Base-by-base conservation (phyloP, 2,797 vertebrate genomes). In the Propithecus deckenii region DNA sequence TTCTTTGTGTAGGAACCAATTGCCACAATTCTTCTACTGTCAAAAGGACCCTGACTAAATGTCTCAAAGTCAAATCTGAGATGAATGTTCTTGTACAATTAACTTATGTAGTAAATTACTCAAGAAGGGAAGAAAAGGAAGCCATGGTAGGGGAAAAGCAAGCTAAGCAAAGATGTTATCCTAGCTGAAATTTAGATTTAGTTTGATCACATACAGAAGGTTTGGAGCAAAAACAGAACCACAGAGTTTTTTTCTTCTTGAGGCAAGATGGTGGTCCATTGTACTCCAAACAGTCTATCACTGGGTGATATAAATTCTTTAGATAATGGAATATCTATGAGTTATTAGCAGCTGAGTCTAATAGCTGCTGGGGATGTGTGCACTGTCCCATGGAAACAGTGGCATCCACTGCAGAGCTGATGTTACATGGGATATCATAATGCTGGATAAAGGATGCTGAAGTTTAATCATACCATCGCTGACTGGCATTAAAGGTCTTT, bases 1-100 rank as follows among this genome's bases (percentile, higher is more conserved):
- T 93, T 78, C 11, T 87, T 48, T 38, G 0, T 52, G 25, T 43
- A 65, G n/a, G 5, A 88, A 84, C 3, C 30, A 81, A 61, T n/a
- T 20, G 15, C 25, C 28, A 63, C 22, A 50, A 72, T 87, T 74
- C 7, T 1, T 81, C 52, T 78, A 28, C 32, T 84, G 30, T 30
- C 59, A 79, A 52, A 65, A 55, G 20, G 22, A 38, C 2, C 3
- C 30, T 86, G 2, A 32, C 71, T 86, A 38, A 72, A 61, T 50
- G 11, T 2, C n/a, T 63, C 81, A 15, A 63, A 92, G 14, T 7
- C 25, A n/a, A 71, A 76, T 30, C 65, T 57, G 28, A 28, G 78
- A 69, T 59, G 43, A 65, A 93, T 35, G 67, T 76, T 30, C 41
- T 71, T 80, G 11, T 83, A 75, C 83, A 94, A n/a, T 57, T 88